Conservation (phyloP, 92 coral and sea anemone species). For the Epizoanthus rinbou region DNA sequence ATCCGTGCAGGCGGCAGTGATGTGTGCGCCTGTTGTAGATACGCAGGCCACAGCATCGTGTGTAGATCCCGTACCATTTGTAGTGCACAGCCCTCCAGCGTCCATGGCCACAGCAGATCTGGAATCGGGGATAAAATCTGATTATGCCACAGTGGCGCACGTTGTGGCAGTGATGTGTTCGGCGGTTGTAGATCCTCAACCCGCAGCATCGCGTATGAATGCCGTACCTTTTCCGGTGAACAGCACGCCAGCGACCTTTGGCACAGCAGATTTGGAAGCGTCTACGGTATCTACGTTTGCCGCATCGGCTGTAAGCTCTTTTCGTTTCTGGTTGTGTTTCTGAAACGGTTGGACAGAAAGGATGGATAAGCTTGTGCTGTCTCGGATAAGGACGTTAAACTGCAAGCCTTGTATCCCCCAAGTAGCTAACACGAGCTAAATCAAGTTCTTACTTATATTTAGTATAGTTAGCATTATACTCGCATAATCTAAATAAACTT, state of each 20-base stretch:
- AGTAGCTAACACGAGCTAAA: too few relatives aligned
- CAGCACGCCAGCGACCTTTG: not conserved
- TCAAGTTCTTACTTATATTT: too few relatives aligned
- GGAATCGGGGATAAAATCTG: not conserved
- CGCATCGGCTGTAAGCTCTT: not conserved
- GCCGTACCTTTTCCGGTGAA: constrained; percentile 4
- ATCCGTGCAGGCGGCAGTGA: not conserved
- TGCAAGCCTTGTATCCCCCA: too few relatives aligned
- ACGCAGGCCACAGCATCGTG: not conserved
- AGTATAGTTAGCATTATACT: too few relatives aligned
- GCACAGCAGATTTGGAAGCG: not conserved
- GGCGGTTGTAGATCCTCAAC: not conserved
- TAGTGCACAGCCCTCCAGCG: not conserved
- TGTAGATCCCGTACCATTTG: not conserved
- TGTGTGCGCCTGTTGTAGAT: not conserved
- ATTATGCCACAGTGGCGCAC: not conserved
- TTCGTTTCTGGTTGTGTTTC: not conserved
- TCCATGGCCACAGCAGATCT: not conserved
- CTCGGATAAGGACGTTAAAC: too few relatives aligned
- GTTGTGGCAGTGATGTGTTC: not conserved
- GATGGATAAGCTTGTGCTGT: too few relatives aligned
- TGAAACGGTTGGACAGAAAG: not conserved
- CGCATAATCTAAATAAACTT: too few relatives aligned
- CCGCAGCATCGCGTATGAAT: not conserved
- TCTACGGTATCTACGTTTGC: not conserved